Conservation (phyloP, 2,113 vertebrate genomes). For the Dromas ardeola region DNA sequence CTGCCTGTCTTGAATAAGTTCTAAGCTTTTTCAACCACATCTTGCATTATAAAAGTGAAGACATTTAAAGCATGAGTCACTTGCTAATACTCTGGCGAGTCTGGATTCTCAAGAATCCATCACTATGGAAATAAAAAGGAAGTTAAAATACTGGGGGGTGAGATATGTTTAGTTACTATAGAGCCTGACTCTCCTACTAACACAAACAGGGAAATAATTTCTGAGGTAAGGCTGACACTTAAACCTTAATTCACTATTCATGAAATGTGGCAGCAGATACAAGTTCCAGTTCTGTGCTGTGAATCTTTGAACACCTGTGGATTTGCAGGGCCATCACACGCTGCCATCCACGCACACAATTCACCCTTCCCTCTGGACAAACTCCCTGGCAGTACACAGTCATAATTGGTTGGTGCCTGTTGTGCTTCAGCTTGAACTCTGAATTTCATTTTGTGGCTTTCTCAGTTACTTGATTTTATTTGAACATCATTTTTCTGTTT, state of each 20-base stretch:
- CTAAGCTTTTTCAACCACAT: background rate
- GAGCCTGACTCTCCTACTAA: background rate
- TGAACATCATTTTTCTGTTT: background rate
- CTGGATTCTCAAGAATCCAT: background rate
- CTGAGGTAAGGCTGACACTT: background rate
- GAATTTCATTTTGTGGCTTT: background rate
- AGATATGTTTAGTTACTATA: background rate
- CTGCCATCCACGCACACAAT: background rate
- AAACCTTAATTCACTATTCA: background rate
- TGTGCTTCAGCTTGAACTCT: background rate
- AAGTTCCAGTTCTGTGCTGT: background rate
- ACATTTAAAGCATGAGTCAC: background rate
- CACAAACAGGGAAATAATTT: background rate
- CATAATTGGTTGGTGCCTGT: background rate
- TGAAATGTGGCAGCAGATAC: background rate
- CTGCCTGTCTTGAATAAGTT: background rate
- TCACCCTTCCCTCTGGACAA: background rate
- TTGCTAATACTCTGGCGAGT: background rate
- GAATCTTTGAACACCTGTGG: background rate
- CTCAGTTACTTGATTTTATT: background rate
- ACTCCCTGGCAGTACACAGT: background rate
- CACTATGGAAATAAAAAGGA: background rate
- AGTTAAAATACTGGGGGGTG: background rate
- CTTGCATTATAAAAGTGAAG: background rate
- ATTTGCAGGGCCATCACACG: background rate